A percentile compares a stretch with the other conserved stretches of the same genome.
Conservation (phyloP, 1,140 invertebrate species). For the Nomia melanderi region DNA sequence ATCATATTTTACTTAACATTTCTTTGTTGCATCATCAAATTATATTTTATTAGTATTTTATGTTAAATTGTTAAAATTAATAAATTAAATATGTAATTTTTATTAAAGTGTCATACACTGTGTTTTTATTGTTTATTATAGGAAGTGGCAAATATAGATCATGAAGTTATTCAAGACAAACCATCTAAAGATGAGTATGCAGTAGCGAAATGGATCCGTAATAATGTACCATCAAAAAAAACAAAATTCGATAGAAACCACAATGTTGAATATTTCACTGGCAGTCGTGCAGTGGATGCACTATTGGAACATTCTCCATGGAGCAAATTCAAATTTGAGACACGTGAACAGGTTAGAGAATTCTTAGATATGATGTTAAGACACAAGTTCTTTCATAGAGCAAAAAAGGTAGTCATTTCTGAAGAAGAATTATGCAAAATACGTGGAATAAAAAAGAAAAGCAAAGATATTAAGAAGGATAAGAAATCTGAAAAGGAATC, state of each 20-base stretch:
- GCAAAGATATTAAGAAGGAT: slow-evolving; percentile 84
- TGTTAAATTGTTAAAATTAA: background rate
- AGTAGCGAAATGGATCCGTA: slow-evolving; percentile 95
- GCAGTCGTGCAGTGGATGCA: slow-evolving; percentile 95
- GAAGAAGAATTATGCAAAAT: slow-evolving; percentile 77
- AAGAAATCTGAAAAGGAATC: slow-evolving; percentile 78
- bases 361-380: slow-evolving; percentile 92
- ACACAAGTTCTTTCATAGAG: slow-evolving; percentile 97
- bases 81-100: background rate
- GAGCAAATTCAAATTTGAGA: slow-evolving; percentile 91
- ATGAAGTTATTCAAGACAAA: slow-evolving; percentile 84
- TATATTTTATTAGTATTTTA: background rate
- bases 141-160: slow-evolving; percentile 82
- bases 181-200: slow-evolving; percentile 95
- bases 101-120: background rate
- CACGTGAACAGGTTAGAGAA: slow-evolving; percentile 88
- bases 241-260: slow-evolving; percentile 95
- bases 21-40: background rate
- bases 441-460: slow-evolving; percentile 87
- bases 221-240: slow-evolving; percentile 95
- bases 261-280: slow-evolving; percentile 98
- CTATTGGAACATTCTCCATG: slow-evolving; percentile 94
- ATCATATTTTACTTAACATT: background rate
- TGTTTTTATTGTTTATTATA: slow-evolving; percentile 67
- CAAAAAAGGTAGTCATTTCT: slow-evolving; percentile 87